These are phyloP conservation scores for Nephotettix cincticeps DNA, from an alignment of 1,140 invertebrate genomes.

Conservation along the genomic window DNA sequence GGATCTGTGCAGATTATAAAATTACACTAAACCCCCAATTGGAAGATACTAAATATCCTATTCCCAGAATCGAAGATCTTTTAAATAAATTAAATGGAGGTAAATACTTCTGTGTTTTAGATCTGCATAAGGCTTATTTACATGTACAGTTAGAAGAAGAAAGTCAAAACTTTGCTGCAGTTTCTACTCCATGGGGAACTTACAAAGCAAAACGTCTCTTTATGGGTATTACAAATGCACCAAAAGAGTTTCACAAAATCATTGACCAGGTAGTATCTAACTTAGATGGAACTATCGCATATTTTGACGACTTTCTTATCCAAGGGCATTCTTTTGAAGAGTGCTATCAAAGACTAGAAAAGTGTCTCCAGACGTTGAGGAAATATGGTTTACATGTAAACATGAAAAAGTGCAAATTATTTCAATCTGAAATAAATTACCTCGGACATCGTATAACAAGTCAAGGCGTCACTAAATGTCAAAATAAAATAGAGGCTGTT, in stretches of 20 bases:
- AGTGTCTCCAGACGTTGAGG: neutral
- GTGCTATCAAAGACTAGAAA: neutral
- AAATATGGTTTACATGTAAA: neutral
- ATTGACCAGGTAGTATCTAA: slow-evolving; percentile 36
- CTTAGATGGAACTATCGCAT: neutral
- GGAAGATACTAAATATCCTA: slow-evolving; percentile 24
- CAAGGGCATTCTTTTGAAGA: neutral
- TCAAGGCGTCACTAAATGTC: neutral
- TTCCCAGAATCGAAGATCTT: slow-evolving; percentile 29
- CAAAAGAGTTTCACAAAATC: slow-evolving; percentile 40
- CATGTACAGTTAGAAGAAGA: neutral
- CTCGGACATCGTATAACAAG: neutral
- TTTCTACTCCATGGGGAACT: slow-evolving; percentile 35
- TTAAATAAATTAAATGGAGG: slow-evolving; percentile 1
- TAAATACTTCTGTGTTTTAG: neutral
- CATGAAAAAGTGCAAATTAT: neutral
- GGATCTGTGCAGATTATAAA: too few relatives aligned
- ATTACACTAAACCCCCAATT: too few relatives aligned
- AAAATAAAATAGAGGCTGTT: neutral
- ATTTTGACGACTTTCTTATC: neutral
- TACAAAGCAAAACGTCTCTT: slow-evolving; percentile 40
- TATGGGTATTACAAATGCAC: slow-evolving; percentile 41
- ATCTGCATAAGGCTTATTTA: neutral
- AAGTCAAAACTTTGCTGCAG: neutral
- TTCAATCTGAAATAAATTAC: neutral